phyloP scores from a whole-genome alignment of 2,797 vertebrate genomes.

The Melanotaenia boesemani region DNA sequence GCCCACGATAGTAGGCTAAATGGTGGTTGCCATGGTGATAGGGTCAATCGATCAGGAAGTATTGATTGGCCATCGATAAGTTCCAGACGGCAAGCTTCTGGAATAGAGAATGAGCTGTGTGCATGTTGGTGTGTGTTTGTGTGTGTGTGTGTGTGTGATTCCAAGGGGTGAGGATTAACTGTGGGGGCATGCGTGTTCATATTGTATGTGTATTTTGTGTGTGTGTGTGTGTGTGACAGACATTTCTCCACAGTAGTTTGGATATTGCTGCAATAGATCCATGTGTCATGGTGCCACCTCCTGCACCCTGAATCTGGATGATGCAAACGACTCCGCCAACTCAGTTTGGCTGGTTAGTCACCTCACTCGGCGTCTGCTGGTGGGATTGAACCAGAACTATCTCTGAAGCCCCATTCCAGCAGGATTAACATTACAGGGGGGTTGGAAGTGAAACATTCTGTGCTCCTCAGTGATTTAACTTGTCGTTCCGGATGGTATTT shows the following conservation, averaged over 20 bases:
- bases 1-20: constrained; percentile 76
- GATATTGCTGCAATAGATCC: constrained; percentile 35
- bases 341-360: constrained; percentile 12
- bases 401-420: constrained; percentile 8
- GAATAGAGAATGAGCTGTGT: constrained; percentile 68
- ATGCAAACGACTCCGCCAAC: constrained; percentile 10
- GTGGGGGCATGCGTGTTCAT: constrained; percentile 7
- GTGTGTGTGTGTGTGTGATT: constrained; percentile 8
- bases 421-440: constrained; percentile 26
- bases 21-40: constrained; percentile 79
- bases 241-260: constrained; percentile 40
- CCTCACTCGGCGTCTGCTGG: constrained; percentile 7
- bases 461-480: constrained; percentile 24
- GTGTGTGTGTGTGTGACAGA: constrained; percentile 21
- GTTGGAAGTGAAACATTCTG: constrained; percentile 12
- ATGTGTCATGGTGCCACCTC: constrained; percentile 34
- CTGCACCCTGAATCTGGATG: constrained; percentile 20
- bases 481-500: constrained; percentile 30
- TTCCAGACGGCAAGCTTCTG: constrained; percentile 67
- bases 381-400: constrained; percentile 13
- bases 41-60: constrained; percentile 76
- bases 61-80: constrained; percentile 78
- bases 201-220: constrained; percentile 6
- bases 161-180: background rate
- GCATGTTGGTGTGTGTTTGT: background rate